Evolutionary conservation across 2,797 vertebrate species (phyloP), one percentile per base, ranked within the genome.

Genomic region (Tauraco hartlaubi): DNA sequence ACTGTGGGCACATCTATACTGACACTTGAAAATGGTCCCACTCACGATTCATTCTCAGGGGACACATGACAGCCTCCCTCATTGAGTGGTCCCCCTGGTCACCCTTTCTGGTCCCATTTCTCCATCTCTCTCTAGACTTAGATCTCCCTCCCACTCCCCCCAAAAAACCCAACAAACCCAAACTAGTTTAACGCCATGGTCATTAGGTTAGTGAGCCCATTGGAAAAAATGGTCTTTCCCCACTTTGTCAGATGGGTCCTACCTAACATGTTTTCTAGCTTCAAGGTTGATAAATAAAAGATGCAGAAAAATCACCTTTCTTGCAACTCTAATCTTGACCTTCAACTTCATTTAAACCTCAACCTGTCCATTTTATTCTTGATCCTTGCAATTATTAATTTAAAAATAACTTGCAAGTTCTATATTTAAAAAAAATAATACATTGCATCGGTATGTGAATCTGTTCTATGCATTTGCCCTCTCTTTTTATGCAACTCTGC

Each of bases 141-240:
- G 9, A 21, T 62, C 26, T 35, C 16, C 18, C 25, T 3, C 3
- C 2, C 9, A 41, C 2, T 7, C 6, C 46, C 10, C 8, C 16
- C 35, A 59, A 44, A 21, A 33, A 48, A 6, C 11, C 4, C 12
- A 41, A 41, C 39, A 41, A 41, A 41, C 39, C 39, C 39, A 41
- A 14, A 31, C 26, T 17, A 55, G 6, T 35, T 73, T 46, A 90
- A 76, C 71, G 12, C 16, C 22, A 25, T n/a, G 26, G 8, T 52
- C 41, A 29, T 74, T 48, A 48, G 15, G 8, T 56, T 71, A 68
- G 33, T 41, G 56, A 85, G 5, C 18, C 22, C 54, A 12, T 16
- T 37, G 31, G 41, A 69, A 64, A 88, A 54, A 73, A 41, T 9
- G 2, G 4, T 55, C 48, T 71, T 46, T 15, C 6, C 11, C 6